Evolutionary conservation across 2,797 vertebrate species (phyloP).

Genomic region (Hapalemur alaotrensis): DNA sequence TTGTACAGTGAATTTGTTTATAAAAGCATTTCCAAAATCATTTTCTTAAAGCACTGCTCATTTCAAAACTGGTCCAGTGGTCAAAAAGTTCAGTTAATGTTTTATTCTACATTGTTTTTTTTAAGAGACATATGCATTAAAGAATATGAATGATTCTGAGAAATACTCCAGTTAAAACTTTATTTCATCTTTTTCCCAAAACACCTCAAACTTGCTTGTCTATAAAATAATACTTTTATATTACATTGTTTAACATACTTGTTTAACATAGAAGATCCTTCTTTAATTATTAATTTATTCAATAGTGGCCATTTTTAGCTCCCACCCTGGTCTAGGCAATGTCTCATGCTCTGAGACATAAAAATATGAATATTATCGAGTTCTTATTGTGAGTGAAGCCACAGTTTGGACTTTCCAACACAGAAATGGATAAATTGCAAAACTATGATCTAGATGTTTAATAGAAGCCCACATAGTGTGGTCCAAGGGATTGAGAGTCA

Average conservation of each 20-base stretch:
- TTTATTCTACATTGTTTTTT: neutral
- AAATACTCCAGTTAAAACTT: neutral
- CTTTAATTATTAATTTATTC: neutral
- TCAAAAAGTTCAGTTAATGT: neutral
- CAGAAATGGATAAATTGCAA: neutral
- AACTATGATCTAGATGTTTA: neutral
- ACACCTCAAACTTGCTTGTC: neutral
- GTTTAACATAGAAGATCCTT: neutral
- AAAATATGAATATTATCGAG: neutral
- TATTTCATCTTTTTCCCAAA: neutral
- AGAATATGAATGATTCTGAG: neutral
- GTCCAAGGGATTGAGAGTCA: neutral
- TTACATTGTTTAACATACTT: neutral
- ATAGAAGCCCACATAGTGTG: neutral
- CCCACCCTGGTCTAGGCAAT: neutral
- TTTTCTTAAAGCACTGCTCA: neutral
- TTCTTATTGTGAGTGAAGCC: neutral
- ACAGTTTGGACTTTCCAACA: neutral
- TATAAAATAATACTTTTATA: neutral
- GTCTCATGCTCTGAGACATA: neutral
- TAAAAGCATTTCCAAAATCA: constrained; percentile 32
- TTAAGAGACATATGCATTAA: neutral
- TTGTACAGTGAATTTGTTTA: neutral
- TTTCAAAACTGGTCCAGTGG: constrained; percentile 28
- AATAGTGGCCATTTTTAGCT: neutral